Base-by-base conservation (phyloP, 2,888 invertebrate genomes). In the Amaurobius ferox region DNA sequence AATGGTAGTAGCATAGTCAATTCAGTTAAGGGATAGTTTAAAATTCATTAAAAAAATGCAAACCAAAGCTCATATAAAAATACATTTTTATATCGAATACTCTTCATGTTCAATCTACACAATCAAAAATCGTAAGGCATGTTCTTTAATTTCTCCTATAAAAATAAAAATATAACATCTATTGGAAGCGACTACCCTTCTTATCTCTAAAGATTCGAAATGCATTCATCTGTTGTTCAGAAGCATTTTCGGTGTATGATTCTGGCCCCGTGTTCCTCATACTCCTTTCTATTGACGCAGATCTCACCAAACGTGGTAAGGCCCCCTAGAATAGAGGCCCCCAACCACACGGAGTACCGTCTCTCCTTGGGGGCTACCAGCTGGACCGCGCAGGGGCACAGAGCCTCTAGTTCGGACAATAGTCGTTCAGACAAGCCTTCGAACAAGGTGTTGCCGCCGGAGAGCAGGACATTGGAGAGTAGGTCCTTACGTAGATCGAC, bases 331-430 rank as follows among this genome's bases (percentile, higher is more conserved):
- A 91, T 90, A 89, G 90, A 89, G 6, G 90, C 90, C 28, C 90
- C 90, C 68, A 90, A 88, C 90, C 90, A 90, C 7, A 90, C 90
- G n/a, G 91, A 91, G 88, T 90, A 90, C 87, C 90, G 89, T 32
- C 90, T 83, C 87, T 90, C 90, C 68, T 90, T 89, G 40, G 90
- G 89, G 77, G 90, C 90, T 72, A 89, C 89, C 61, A 90, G 89
- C 81, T 89, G 90, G 72, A 90, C 90, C 77, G 89, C 90, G 55
- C 88, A 88, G 35, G 90, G 90, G 61, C 90, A 90, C 55, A 91
- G 87, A 13, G 89, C 74, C 44, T 89, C 88, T 35, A 91, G 88
- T 88, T 90, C 90, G 48, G 88, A 88, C 62, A 89, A 86, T 88
- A 90, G 83, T 13, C 90, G 85, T 26, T 88, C 88, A 9, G 89